A percentile compares a stretch with the other conserved stretches of the same genome.
Conservation (phyloP, 2,888 invertebrate species). For the Agrotis ipsilon region DNA sequence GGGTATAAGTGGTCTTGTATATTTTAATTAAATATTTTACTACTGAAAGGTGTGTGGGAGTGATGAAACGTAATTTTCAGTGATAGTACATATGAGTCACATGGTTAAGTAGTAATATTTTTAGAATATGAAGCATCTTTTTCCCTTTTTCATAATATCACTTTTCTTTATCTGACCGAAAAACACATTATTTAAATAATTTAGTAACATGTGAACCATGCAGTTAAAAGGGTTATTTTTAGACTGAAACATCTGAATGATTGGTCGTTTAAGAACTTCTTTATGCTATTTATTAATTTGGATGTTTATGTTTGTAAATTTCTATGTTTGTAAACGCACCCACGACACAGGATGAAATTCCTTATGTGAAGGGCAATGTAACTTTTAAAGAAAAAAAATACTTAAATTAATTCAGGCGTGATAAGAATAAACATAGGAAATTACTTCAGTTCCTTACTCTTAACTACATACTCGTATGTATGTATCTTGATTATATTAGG, state of each 20-base stretch:
- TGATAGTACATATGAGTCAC: conserved; percentile 26
- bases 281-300: no score
- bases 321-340: no score
- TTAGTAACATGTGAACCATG: neutral
- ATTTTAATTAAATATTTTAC: conserved; percentile 29
- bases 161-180: no score
- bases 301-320: no score
- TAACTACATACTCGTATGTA: neutral
- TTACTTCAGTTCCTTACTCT: neutral
- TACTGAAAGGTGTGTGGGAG: conserved; percentile 23
- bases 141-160: no score
- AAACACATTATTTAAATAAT: no score
- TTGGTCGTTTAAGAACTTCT: neutral
- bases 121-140: no score
- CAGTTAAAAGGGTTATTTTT: no score
- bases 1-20: conserved; percentile 18
- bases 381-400: no score
- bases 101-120: neutral
- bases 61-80: conserved; percentile 1
- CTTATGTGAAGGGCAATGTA: no score
- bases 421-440: neutral
- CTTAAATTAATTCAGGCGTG: neutral
- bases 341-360: no score
- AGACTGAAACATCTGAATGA: neutral
- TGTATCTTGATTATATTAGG: no score